phyloP scores from a whole-genome alignment of 2,797 vertebrate species.

The Spinus pinus region DNA sequence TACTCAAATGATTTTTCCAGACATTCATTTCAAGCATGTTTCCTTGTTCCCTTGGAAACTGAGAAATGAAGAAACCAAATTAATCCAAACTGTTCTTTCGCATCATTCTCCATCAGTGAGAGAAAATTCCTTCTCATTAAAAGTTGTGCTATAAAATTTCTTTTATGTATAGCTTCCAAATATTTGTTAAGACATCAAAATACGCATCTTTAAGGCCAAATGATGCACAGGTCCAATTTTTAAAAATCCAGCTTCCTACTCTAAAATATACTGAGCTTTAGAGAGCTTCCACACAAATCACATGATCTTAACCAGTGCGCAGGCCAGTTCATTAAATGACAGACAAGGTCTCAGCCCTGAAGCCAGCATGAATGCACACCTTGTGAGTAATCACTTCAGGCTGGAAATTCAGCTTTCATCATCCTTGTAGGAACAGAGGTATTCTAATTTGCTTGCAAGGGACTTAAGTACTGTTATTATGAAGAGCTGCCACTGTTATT shows the following conservation, averaged over 20 bases:
- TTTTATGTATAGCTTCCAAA: background rate
- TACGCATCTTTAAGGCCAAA: background rate
- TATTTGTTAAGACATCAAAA: background rate
- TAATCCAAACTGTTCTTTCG: background rate
- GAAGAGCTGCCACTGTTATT: background rate
- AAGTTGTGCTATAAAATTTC: background rate
- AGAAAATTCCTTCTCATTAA: background rate
- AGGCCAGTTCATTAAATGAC: background rate
- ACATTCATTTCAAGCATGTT: background rate
- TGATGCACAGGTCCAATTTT: background rate
- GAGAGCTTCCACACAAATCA: background rate
- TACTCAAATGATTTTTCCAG: background rate
- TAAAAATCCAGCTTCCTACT: background rate
- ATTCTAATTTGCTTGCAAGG: background rate
- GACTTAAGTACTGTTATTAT: background rate
- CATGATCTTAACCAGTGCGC: background rate
- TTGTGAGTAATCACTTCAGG: constrained; percentile 11
- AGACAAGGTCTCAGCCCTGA: background rate
- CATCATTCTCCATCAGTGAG: background rate
- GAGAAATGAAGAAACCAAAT: background rate
- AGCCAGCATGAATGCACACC: background rate
- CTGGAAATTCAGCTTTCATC: constrained; percentile 30
- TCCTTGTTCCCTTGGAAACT: constrained; percentile 31
- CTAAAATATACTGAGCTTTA: background rate
- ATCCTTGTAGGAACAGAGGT: background rate